These are phyloP conservation scores for Melanogrammus aeglefinus DNA, from an alignment of 2,797 vertebrate species.

Conservation along the genomic window DNA sequence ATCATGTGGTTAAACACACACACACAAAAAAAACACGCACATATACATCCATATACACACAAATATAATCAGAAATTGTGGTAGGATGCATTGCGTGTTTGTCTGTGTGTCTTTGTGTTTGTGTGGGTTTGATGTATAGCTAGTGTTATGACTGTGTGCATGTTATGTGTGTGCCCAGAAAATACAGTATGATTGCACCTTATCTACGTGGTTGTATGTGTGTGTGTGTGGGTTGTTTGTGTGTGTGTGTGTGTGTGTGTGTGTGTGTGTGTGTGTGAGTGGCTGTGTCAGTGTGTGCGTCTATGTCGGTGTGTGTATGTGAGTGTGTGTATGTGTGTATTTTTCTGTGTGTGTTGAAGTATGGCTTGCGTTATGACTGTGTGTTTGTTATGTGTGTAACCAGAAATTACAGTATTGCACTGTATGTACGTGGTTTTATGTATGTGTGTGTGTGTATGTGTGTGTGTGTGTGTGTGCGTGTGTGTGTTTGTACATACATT, in stretches of 20 bases:
- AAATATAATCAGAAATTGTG: not conserved
- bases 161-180: not conserved
- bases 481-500: not conserved
- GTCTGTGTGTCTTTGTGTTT: conserved; percentile 13
- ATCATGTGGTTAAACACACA: not conserved
- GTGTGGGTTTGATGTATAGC: not conserved
- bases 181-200: not conserved
- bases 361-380: conserved; percentile 4
- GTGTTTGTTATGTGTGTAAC: conserved; percentile 6
- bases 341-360: not conserved
- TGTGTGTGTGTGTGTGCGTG: not conserved
- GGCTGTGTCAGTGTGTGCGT: not conserved
- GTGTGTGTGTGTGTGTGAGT: conserved; percentile 4
- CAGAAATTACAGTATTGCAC: too few relatives aligned
- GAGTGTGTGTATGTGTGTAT: conserved; percentile 16
- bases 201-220: conserved; percentile 7
- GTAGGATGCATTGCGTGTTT: not conserved
- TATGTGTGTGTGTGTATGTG: conserved; percentile 8
- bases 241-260: not conserved
- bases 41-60: not conserved
- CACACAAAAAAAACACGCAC: not conserved
- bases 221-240: conserved; percentile 1
- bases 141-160: conserved; percentile 10
- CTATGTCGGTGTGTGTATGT: conserved; percentile 4
- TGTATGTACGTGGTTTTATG: conserved; percentile 9